Percentiles rank a stretch among this genome's conserved stretches.
Evolutionary conservation across 2,888 invertebrate species (phyloP).

Genomic region (Dinocampus coccinellae): DNA sequence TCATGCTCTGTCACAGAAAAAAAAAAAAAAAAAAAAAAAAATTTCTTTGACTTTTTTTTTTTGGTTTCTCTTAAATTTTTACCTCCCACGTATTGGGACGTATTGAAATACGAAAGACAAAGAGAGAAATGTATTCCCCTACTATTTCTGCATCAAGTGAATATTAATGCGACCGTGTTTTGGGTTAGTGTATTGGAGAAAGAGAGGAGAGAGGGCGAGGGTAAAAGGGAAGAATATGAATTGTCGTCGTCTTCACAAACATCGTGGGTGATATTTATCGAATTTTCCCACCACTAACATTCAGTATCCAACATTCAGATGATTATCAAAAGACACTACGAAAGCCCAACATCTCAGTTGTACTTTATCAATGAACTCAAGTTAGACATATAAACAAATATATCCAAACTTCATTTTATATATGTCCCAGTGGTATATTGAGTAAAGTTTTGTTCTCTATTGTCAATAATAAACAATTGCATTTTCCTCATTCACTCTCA

Average conservation of each 20-base stretch:
- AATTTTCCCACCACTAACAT: constrained; percentile 46
- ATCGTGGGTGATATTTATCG: constrained; percentile 61
- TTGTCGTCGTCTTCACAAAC: constrained; percentile 34
- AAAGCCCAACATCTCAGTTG: constrained; percentile 56
- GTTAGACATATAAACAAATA: constrained; percentile 32
- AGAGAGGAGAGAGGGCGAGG: constrained; percentile 24
- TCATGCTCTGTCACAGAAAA: background rate
- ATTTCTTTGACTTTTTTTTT: too few species aligned
- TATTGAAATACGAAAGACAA: background rate
- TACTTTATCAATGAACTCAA: constrained; percentile 46
- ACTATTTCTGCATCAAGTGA: constrained; percentile 55
- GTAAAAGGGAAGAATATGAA: constrained; percentile 31
- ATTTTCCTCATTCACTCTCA: background rate
- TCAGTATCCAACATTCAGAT: constrained; percentile 56
- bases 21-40: background rate
- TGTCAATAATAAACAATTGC: background rate
- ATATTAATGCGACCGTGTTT: constrained; percentile 56
- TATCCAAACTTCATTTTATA: background rate
- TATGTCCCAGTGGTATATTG: background rate
- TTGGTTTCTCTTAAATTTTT: background rate
- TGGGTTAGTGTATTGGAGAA: background rate
- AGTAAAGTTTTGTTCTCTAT: background rate
- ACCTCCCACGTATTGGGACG: constrained; percentile 23
- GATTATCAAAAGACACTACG: constrained; percentile 48
- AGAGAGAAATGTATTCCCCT: constrained; percentile 32